Evolutionary conservation across 2,888 invertebrate genomes (phyloP), one percentile per base, ranked within the genome.

Genomic region (Nephrotoma guestfalica): DNA sequence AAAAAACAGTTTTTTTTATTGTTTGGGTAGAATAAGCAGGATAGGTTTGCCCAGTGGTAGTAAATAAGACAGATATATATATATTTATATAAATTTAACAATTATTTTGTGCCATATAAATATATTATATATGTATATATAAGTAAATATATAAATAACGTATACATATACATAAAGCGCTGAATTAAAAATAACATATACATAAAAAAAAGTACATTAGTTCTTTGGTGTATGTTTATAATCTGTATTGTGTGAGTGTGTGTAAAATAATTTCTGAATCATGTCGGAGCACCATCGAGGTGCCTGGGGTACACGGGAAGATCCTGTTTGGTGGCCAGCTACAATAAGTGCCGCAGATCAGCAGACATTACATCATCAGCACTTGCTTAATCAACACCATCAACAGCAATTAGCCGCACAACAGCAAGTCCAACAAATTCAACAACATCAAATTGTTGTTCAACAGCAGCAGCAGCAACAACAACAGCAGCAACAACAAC

Each of bases 201-300:
- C 57, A 51, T 86, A 57, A 83, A 71, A 30, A 71, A 71, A 71
- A 71, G 9, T 57, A 71, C 71, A 71, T 71, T 71, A 71, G 71
- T 71, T 71, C 30, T 3, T 71, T 41, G 41, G 84, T 84, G 84
- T 84, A 84, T 84, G 84, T 84, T 84, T 84, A 84, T 84, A 84
- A 84, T 85, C 43, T 85, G 41, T 43, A 18, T 85, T 45, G 85
- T 85, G 85, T 85, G 18, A 45, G 45, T 45, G 85, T 85, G 41
- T 41, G n/a, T 30, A 85, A 85, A 43, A 42, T 45, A 85, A 18
- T 85, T 85, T 85, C 18, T 87, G 51, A 88, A 89, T 89, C 88
- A 94, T 94, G 94, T 94, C 94, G 92, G 94, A 94, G 92, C 93
- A 94, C 92, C 93, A 93, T 91, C 92, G 93, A 90, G 93, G 93